Evolutionary conservation across 2,113 vertebrate species (phyloP).

Genomic region (Daboia siamensis): DNA sequence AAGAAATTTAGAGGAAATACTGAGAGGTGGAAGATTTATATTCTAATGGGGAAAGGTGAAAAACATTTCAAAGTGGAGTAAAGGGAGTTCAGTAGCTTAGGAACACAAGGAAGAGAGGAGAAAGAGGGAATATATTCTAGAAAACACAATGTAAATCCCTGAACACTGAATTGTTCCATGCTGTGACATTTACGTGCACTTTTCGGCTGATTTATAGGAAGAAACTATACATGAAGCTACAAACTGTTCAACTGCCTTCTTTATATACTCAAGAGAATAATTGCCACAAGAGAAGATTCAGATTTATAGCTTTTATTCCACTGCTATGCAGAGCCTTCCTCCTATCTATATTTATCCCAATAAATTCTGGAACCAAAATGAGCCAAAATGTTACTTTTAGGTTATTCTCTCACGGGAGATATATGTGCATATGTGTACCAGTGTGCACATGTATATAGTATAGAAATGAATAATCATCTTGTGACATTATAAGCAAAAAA

Average conservation of each 20-base stretch:
- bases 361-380: constrained; percentile 8
- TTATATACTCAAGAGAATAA: constrained; percentile 9
- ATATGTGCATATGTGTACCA: too few relatives aligned
- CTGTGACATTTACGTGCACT: not conserved
- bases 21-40: too few relatives aligned
- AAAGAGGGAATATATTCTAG: too few relatives aligned
- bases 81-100: too few relatives aligned
- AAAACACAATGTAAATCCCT: too few relatives aligned
- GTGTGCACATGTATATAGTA: not conserved
- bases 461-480: constrained; percentile 32
- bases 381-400: not conserved
- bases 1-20: too few relatives aligned
- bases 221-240: constrained; percentile 25
- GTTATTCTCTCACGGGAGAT: constrained; percentile 1
- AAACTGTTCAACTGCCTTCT: not conserved
- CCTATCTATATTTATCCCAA: constrained; percentile 24
- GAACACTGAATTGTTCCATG: too few relatives aligned
- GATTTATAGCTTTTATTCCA: constrained; percentile 3
- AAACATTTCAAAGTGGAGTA: too few relatives aligned
- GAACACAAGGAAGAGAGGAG: too few relatives aligned
- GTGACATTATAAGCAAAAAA: constrained; percentile 16
- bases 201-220: constrained; percentile 3
- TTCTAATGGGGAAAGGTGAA: too few relatives aligned
- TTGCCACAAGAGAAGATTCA: not conserved
- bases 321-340: not conserved